phyloP scores from a whole-genome alignment of 2,797 vertebrate genomes.

The Hydrocynus forskahlii region DNA sequence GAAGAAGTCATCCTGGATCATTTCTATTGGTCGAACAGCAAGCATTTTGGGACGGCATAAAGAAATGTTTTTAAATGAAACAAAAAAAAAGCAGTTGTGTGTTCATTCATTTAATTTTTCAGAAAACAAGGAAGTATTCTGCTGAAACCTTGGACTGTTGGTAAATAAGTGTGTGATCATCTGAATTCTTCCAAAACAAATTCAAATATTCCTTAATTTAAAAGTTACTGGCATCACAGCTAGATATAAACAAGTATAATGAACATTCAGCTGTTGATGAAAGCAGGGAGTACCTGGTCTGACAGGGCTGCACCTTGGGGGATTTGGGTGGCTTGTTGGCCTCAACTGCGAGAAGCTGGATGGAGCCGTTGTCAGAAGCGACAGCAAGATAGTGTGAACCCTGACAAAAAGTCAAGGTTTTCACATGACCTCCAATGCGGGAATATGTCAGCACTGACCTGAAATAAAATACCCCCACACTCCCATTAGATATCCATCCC shows the following conservation, averaged over 20 bases:
- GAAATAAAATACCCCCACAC: conserved; percentile 20
- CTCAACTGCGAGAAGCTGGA: conserved; percentile 93
- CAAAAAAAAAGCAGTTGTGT: too few species aligned
- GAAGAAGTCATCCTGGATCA: too few species aligned
- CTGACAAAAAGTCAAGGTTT: conserved; percentile 94
- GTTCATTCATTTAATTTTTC: too few species aligned
- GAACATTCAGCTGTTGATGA: background rate
- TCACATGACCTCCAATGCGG: conserved; percentile 90
- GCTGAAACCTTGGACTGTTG: too few species aligned
- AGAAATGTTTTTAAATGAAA: too few species aligned
- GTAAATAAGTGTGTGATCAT: too few species aligned
- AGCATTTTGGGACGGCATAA: too few species aligned
- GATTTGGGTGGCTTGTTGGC: conserved; percentile 94
- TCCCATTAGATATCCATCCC: background rate
- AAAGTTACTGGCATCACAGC: too few species aligned
- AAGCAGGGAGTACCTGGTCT: conserved; percentile 83
- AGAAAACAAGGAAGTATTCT: too few species aligned
- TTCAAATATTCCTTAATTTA: too few species aligned
- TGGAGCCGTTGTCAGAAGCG: conserved; percentile 91
- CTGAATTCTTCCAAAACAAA: too few species aligned
- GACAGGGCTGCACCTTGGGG: conserved; percentile 93
- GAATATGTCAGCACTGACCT: conserved; percentile 95
- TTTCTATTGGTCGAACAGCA: too few species aligned
- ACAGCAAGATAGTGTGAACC: conserved; percentile 94
- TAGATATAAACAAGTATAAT: background rate